These are phyloP conservation scores for Emydocephalus ijimae DNA, from an alignment of 2,113 vertebrate species.

Conservation along the genomic window DNA sequence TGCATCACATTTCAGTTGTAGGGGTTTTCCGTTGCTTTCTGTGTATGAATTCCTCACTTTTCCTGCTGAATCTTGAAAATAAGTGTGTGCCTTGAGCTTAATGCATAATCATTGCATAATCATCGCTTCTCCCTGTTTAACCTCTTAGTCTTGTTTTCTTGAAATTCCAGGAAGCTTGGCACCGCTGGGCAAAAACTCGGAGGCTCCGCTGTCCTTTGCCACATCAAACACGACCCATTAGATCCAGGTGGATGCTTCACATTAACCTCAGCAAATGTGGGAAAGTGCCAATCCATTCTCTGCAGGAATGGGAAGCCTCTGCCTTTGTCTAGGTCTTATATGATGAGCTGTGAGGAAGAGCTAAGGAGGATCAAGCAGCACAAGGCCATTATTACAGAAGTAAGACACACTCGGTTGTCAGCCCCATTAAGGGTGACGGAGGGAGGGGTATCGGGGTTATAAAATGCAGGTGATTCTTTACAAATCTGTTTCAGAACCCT, in stretches of 20 bases:
- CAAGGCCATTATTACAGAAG: constrained; percentile 96
- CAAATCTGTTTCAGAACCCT: neutral
- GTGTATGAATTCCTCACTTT: neutral
- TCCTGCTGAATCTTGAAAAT: neutral
- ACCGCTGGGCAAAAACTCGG: constrained; percentile 97
- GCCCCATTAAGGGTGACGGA: neutral
- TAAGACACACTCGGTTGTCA: constrained; percentile 51
- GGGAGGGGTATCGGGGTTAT: neutral
- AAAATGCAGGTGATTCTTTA: neutral
- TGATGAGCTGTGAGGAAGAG: constrained; percentile 88
- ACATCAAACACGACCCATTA: constrained; percentile 93
- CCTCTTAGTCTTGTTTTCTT: constrained; percentile 35
- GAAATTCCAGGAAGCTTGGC: constrained; percentile 85
- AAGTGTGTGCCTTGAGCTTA: neutral
- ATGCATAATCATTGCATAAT: neutral
- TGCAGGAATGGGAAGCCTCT: constrained; percentile 92
- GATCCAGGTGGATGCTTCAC: constrained; percentile 92
- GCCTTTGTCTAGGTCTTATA: constrained; percentile 84
- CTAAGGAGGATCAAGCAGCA: constrained; percentile 86
- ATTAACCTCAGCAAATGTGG: constrained; percentile 92
- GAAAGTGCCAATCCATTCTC: constrained; percentile 93
- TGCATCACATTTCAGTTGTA: neutral
- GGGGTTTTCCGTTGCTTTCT: neutral
- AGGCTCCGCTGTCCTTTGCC: constrained; percentile 93
- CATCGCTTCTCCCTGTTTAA: neutral